Evolutionary conservation across 2,113 vertebrate genomes (phyloP), one percentile per base, ranked within the genome.

Genomic region (Chamaea fasciata): DNA sequence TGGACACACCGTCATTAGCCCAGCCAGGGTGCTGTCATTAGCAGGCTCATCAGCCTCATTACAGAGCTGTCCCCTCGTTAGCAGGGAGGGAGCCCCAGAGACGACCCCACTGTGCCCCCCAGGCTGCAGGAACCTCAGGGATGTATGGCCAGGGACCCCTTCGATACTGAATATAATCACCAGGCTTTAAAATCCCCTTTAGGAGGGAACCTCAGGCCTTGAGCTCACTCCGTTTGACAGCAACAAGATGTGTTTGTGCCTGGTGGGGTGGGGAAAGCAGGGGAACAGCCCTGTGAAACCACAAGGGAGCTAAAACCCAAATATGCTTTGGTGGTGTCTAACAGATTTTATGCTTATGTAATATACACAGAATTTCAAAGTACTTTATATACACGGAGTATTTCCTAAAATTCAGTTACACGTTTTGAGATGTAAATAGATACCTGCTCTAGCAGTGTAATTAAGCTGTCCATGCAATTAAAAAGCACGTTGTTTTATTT

Each of bases 81-180:
- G 52, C 80, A 37, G 11, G 1, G 4, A 15, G 42, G 70, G 33
- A 55, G 35, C 27, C 28, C 44, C 11, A 59, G 4, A 21, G 7
- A 1, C 0, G 18, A 23, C 9, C 69, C 39, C 20, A 4, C 20
- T 12, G 0, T 21, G 3, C 49, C 22, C 77, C 78, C 16, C 27
- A 20, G 49, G 65, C 42, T 62, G 23, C 41, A 33, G 37, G 56
- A 60, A 19, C 64, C 50, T 14, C 47, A 19, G 39, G 56, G 37
- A 71, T 4, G 2, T 59, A 6, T 0, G 16, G 52, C 62, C 78
- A 78, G 33, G 84, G 87, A 89, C 55, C 21, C 8, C 75, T 70
- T 87, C 89, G 68, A 49, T 24, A 37, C 60, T 70, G 46, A 53
- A 18, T n/a, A 15, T 53, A 46, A 96, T 96, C 84, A 96, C 79